A percentile compares a stretch with the other conserved stretches of the same genome.
phyloP scores from a whole-genome alignment of 1,140 invertebrate species.

The Drosophila repletoides region DNA sequence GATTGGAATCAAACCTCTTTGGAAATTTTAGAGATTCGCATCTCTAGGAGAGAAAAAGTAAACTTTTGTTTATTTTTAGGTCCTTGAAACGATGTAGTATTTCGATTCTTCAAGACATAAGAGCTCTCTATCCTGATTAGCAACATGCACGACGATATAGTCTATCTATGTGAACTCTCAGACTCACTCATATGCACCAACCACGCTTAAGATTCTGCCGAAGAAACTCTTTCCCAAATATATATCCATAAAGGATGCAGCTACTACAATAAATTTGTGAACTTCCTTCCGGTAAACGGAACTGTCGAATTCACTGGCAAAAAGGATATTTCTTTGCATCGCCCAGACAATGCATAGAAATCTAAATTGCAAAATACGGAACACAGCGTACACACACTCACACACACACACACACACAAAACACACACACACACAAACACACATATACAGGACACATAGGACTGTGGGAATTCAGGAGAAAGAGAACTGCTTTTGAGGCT shows the following conservation, averaged over 20 bases:
- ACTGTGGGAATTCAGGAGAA: conserved; percentile 46
- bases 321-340: conserved; percentile 38
- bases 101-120: too few relatives aligned
- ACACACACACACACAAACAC: neutral
- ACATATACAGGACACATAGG: neutral
- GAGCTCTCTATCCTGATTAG: too few relatives aligned
- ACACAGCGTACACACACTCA: conserved; percentile 26
- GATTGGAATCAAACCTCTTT: too few relatives aligned
- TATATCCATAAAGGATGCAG: conserved; percentile 19
- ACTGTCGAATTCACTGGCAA: conserved; percentile 37
- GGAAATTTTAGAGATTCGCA: too few relatives aligned
- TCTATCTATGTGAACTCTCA: too few relatives aligned
- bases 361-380: conserved; percentile 77
- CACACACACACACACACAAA: conserved; percentile 4
- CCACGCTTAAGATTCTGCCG: conserved; percentile 14
- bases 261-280: conserved; percentile 48
- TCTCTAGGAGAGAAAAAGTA: too few relatives aligned
- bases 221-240: neutral
- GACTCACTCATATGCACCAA: neutral
- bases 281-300: conserved; percentile 71
- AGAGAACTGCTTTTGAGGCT: conserved; percentile 1
- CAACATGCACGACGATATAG: too few relatives aligned
- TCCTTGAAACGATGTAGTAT: too few relatives aligned
- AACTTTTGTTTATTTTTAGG: too few relatives aligned
- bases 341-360: conserved; percentile 64